Conservation (phyloP, 2,113 vertebrate species). For the Galeopterus variegatus region DNA sequence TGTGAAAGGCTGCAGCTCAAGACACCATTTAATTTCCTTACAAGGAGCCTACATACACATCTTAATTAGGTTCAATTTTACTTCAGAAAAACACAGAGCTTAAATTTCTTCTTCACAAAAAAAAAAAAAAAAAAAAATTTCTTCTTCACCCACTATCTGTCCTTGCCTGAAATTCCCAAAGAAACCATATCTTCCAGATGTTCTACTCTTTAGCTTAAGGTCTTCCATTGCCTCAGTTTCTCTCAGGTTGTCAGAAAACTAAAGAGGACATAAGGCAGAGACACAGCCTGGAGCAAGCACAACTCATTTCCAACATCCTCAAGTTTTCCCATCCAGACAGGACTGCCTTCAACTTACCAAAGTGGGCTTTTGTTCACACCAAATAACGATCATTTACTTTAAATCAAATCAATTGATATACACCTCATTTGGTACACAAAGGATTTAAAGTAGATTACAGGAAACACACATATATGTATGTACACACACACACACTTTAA, state of each 20-base stretch:
- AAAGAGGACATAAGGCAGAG: not conserved
- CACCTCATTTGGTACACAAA: not conserved
- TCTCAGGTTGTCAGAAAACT: not conserved
- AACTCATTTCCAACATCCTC: not conserved
- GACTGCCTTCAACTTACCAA: not conserved
- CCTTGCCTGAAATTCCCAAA: constrained; percentile 9
- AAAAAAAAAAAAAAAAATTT: no score
- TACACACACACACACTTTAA: not conserved
- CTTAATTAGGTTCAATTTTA: constrained; percentile 38
- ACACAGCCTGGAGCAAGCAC: no score
- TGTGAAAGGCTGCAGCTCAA: not conserved
- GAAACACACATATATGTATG: not conserved
- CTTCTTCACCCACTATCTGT: not conserved
- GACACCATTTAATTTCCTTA: constrained; percentile 5
- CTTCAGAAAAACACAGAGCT: constrained; percentile 38
- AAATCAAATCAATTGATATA: not conserved
- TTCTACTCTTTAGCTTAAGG: not conserved
- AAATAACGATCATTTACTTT: not conserved
- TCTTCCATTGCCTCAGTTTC: not conserved
- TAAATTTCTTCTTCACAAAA: not conserved
- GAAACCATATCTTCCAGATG: not conserved
- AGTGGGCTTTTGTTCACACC: not conserved
- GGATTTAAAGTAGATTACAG: not conserved
- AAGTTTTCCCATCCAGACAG: not conserved
- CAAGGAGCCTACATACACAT: constrained; percentile 11